Conservation (phyloP, 2,888 invertebrate species). For the Dicyrtoma fusca region DNA sequence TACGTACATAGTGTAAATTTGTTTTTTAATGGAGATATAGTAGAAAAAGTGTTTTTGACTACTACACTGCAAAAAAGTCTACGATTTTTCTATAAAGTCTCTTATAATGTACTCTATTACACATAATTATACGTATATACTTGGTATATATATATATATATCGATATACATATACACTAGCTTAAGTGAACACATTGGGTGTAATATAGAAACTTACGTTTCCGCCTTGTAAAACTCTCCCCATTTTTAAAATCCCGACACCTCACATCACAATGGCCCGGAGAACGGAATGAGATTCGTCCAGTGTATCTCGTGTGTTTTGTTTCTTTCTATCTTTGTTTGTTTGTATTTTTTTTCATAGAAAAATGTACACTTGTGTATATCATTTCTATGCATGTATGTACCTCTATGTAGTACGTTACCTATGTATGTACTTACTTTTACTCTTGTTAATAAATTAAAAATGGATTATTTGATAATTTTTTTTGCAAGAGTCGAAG, state of each 20-base stretch:
- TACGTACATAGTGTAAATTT: constrained; percentile 19
- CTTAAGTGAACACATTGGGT: constrained; percentile 40
- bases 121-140: constrained; percentile 14
- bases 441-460: too few species aligned
- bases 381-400: background rate
- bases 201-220: constrained; percentile 32
- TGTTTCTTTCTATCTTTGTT: background rate
- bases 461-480: too few species aligned
- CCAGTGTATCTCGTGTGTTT: constrained; percentile 30
- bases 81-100: constrained; percentile 19
- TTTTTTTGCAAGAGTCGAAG: too few species aligned
- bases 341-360: background rate
- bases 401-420: too few species aligned
- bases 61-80: constrained; percentile 14
- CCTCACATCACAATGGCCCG: constrained; percentile 43
- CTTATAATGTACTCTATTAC: constrained; percentile 11
- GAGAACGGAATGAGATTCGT: constrained; percentile 45
- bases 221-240: constrained; percentile 20
- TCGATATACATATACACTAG: constrained; percentile 26
- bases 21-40: constrained; percentile 3
- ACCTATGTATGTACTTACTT: background rate
- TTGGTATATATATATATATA: constrained; percentile 2
- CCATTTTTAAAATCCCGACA: constrained; percentile 28
- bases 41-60: constrained; percentile 18
- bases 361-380: too few species aligned